phyloP scores from a whole-genome alignment of 30 jellyfish, hydroid and myxozoan species.

The Clytia hemisphaerica region DNA sequence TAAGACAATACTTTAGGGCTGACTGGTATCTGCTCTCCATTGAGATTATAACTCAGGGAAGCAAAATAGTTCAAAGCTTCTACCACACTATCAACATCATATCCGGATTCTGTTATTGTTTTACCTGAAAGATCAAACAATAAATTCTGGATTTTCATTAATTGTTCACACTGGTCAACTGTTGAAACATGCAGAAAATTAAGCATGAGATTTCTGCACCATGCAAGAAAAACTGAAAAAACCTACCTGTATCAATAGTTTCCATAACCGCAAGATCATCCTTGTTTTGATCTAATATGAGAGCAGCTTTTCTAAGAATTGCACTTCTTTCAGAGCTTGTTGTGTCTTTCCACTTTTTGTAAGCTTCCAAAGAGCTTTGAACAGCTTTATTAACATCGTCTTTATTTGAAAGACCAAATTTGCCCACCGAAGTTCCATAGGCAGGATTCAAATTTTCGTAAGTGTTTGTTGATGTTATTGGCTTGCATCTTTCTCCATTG shows the following conservation, averaged over 20 bases:
- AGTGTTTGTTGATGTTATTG: slow-evolving; percentile 39
- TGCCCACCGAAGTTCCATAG: slow-evolving; percentile 65
- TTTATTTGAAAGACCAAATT: slow-evolving; percentile 47
- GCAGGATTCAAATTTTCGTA: slow-evolving; percentile 56
- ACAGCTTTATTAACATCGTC: slow-evolving; percentile 78
- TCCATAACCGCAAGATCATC: slow-evolving; percentile 74
- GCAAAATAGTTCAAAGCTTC: slow-evolving; percentile 67
- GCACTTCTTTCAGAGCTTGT: slow-evolving; percentile 51
- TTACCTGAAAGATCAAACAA: slow-evolving; percentile 33
- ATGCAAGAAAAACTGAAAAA: neutral
- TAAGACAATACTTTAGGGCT: slow-evolving; percentile 57
- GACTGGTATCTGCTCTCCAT: slow-evolving; percentile 71
- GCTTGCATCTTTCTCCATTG: slow-evolving; percentile 58
- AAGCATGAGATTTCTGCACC: neutral
- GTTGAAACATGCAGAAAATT: neutral
- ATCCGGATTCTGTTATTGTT: slow-evolving; percentile 45
- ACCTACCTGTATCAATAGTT: slow-evolving; percentile 78
- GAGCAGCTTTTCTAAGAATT: slow-evolving; percentile 63
- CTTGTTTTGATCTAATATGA: slow-evolving; percentile 42
- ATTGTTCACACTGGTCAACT: neutral
- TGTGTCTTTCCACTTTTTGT: slow-evolving; percentile 50
- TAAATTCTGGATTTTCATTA: neutral
- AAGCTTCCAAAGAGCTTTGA: slow-evolving; percentile 65
- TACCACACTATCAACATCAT: slow-evolving; percentile 78
- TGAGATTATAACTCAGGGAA: slow-evolving; percentile 36